A percentile compares a stretch with the other conserved stretches of the same genome.
Evolutionary conservation across 1,140 invertebrate species (phyloP).

Genomic region (Helicorthomorpha holstii): DNA sequence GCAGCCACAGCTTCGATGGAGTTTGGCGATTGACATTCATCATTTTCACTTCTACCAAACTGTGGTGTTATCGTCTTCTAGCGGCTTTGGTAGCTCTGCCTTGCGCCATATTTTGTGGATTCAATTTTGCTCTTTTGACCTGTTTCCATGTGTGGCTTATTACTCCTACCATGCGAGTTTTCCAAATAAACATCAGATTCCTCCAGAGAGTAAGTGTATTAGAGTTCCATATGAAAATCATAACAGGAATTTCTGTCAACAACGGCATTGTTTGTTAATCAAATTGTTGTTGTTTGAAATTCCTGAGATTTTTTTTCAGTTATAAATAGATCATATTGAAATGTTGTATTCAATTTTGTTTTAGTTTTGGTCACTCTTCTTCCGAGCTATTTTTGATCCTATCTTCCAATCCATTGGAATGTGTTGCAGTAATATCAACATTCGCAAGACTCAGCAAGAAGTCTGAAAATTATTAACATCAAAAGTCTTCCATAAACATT

Average conservation of each 20-base stretch:
- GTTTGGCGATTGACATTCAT: slow-evolving; percentile 28
- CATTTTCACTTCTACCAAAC: slow-evolving; percentile 27
- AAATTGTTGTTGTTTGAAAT: neutral
- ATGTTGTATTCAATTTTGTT: neutral
- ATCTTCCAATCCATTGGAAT: neutral
- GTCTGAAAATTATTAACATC: too few species aligned
- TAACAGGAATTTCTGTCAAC: neutral
- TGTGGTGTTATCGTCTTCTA: slow-evolving; percentile 26
- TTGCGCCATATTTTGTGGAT: slow-evolving; percentile 27
- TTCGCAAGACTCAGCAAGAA: too few species aligned
- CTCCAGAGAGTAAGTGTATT: slow-evolving; percentile 17
- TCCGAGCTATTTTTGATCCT: neutral
- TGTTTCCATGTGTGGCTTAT: slow-evolving; percentile 26
- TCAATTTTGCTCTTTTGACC: slow-evolving; percentile 27
- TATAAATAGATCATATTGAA: neutral
- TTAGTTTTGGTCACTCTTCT: neutral
- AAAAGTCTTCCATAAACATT: too few species aligned
- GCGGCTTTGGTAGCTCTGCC: slow-evolving; percentile 23
- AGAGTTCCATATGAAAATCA: slow-evolving; percentile 3
- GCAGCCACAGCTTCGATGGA: slow-evolving; percentile 27
- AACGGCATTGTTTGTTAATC: neutral
- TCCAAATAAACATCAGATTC: slow-evolving; percentile 17
- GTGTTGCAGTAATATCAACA: neutral
- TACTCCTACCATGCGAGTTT: slow-evolving; percentile 20
- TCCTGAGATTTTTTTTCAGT: neutral